phyloP scores from a whole-genome alignment of 2,113 vertebrate species.

The Rostratula benghalensis region DNA sequence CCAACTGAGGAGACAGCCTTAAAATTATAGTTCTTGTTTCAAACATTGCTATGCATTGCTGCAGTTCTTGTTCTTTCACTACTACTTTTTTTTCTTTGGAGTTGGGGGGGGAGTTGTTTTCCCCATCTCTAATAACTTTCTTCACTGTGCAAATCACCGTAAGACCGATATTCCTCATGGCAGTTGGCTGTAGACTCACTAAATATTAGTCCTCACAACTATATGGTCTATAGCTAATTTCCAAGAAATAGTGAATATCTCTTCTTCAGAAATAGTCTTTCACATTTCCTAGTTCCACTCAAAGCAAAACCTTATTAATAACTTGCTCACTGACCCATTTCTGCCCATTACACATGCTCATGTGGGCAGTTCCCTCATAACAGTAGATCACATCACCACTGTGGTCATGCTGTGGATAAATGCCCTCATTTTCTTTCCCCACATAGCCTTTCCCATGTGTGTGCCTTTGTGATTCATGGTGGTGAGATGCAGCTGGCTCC shows the following conservation, averaged over 20 bases:
- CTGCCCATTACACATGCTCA: fast-evolving
- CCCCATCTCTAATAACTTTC: background rate
- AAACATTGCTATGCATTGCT: background rate
- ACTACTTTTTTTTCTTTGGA: no score
- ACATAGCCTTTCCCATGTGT: background rate
- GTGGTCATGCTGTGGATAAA: fast-evolving
- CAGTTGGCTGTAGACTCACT: background rate
- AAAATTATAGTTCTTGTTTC: background rate
- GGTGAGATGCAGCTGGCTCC: background rate
- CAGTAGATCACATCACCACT: background rate
- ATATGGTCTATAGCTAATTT: background rate
- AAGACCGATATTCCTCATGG: background rate
- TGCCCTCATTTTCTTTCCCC: background rate
- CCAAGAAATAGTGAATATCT: background rate
- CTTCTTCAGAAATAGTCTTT: background rate
- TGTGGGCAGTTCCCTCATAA: background rate
- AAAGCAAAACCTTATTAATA: background rate
- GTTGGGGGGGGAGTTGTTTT: background rate
- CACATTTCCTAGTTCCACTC: background rate
- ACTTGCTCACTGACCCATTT: fast-evolving
- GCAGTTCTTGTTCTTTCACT: background rate
- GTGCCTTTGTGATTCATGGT: background rate
- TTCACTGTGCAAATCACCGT: background rate
- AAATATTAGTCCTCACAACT: background rate
- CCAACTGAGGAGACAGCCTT: background rate